These are phyloP conservation scores for Grapholita molesta DNA, from an alignment of 1,140 invertebrate species.

Conservation along the genomic window DNA sequence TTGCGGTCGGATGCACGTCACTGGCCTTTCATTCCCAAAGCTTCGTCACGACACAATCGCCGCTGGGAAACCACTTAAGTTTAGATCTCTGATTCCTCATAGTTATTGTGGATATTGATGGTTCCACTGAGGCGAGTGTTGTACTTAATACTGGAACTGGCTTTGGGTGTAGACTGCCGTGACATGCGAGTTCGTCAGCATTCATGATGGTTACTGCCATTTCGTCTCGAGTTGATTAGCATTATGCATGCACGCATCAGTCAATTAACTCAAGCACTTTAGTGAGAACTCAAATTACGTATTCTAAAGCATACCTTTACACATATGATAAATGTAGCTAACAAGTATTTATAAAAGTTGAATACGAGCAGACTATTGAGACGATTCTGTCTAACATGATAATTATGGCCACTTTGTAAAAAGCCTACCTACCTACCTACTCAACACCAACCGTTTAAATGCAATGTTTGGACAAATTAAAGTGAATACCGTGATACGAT, in stretches of 20 bases:
- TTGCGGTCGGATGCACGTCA: background rate
- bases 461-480: no score
- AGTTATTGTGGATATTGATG: background rate
- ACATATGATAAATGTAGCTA: no score
- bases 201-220: background rate
- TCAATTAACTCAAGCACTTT: background rate
- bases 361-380: no score
- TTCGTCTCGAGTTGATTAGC: background rate
- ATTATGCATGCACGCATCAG: background rate
- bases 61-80: background rate
- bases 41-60: background rate
- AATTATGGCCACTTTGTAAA: no score
- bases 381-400: no score
- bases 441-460: no score
- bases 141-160: background rate
- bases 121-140: background rate
- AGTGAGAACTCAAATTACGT: background rate
- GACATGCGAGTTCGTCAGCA: background rate
- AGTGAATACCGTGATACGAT: no score
- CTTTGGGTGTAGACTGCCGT: background rate
- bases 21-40: background rate
- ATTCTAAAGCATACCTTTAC: background rate
- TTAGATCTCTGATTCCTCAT: background rate
- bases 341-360: no score
- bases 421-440: background rate